phyloP scores from a whole-genome alignment of 2,797 vertebrate species.

The Xenopus petersii region DNA sequence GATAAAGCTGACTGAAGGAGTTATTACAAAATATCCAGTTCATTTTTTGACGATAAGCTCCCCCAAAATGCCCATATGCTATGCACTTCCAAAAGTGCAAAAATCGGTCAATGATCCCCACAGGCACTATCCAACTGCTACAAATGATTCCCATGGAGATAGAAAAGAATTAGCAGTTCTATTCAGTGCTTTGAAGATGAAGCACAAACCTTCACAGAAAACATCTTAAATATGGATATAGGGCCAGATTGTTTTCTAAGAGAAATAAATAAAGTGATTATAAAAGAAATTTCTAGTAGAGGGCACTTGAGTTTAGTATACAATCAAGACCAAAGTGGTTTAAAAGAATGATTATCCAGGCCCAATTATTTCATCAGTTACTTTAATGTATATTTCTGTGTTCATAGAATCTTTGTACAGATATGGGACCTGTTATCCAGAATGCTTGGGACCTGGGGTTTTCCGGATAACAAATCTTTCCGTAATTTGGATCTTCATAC shows the following conservation, averaged over 20 bases:
- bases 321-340: no score
- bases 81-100: constrained; percentile 13
- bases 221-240: neutral
- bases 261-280: no score
- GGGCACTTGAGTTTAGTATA: no score
- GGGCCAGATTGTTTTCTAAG: neutral
- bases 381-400: no score
- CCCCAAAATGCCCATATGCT: neutral
- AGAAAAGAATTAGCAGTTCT: neutral
- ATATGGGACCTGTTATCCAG: no score
- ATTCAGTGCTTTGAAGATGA: neutral
- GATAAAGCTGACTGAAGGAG: neutral
- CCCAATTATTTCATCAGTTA: no score
- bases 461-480: no score
- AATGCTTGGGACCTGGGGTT: no score
- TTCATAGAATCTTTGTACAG: no score
- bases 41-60: neutral
- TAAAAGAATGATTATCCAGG: no score
- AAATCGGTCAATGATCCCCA: constrained; percentile 16
- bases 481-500: no score
- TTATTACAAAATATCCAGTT: neutral
- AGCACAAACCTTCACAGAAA: neutral
- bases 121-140: neutral
- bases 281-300: no score
- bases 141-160: neutral